phyloP scores from a whole-genome alignment of 1,140 invertebrate genomes.

The Sitobion miscanthi region DNA sequence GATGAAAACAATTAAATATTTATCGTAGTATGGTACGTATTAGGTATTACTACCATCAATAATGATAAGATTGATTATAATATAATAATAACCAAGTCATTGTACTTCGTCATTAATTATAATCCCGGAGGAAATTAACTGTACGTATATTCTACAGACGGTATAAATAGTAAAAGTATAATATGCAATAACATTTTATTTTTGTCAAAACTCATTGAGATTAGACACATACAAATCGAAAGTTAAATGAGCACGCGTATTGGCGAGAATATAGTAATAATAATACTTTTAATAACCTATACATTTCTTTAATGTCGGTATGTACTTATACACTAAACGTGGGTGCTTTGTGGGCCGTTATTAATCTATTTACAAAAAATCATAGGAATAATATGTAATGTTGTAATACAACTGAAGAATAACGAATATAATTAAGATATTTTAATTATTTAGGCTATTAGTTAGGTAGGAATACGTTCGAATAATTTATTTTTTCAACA shows the following conservation, averaged over 20 bases:
- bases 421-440: constrained; percentile 3
- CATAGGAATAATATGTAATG: neutral
- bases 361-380: neutral
- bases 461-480: neutral
- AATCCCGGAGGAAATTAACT: neutral
- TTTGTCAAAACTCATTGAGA: neutral
- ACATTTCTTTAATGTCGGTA: neutral
- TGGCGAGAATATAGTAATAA: neutral
- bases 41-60: neutral
- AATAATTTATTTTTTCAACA: neutral
- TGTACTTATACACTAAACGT: neutral
- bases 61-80: neutral
- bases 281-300: neutral
- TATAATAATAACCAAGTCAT: neutral
- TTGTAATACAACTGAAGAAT: neutral
- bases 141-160: neutral
- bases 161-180: neutral
- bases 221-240: neutral
- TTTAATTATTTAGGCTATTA: neutral
- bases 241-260: neutral
- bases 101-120: neutral
- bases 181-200: neutral
- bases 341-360: neutral
- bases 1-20: neutral
- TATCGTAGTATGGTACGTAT: neutral